Conservation (phyloP, 1,140 invertebrate genomes). For the Teleogryllus occipitalis region DNA sequence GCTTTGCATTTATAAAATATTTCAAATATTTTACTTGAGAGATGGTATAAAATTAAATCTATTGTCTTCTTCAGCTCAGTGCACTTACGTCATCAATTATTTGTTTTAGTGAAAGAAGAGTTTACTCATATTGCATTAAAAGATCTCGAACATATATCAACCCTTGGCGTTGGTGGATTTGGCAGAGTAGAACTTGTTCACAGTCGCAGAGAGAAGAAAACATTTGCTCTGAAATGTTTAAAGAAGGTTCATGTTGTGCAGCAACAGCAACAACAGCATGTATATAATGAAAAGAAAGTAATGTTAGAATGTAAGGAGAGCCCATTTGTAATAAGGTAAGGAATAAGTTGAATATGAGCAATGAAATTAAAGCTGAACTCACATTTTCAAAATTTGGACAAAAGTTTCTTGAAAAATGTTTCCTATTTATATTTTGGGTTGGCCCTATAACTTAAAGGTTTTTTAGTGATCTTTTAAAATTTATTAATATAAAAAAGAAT, state of each 20-base stretch:
- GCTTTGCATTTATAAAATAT: too few species aligned
- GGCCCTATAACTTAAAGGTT: too few species aligned
- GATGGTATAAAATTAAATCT: too few species aligned
- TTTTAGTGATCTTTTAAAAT: too few species aligned
- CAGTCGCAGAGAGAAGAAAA: conserved; percentile 49
- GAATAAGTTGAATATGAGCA: background rate
- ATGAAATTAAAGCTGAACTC: background rate
- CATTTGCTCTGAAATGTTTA: conserved; percentile 83
- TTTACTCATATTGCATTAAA: conserved; percentile 60
- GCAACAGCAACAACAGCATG: conserved; percentile 87
- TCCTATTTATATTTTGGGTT: too few species aligned
- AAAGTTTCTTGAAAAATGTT: too few species aligned
- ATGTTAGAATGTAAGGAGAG: conserved; percentile 67
- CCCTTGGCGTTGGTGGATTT: conserved; percentile 87
- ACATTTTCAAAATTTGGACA: too few species aligned
- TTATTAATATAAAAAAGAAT: too few species aligned
- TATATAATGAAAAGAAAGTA: conserved; percentile 85
- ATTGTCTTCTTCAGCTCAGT: too few species aligned
- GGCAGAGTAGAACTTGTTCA: conserved; percentile 81
- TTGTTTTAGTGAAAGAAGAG: conserved; percentile 35
- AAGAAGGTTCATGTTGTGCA: conserved; percentile 90
- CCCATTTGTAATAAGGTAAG: conserved; percentile 65
- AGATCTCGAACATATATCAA: conserved; percentile 74
- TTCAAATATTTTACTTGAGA: too few species aligned
- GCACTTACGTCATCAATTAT: too few species aligned